Evolutionary conservation across 2,113 vertebrate species (phyloP).

Genomic region (Azemiops feae): DNA sequence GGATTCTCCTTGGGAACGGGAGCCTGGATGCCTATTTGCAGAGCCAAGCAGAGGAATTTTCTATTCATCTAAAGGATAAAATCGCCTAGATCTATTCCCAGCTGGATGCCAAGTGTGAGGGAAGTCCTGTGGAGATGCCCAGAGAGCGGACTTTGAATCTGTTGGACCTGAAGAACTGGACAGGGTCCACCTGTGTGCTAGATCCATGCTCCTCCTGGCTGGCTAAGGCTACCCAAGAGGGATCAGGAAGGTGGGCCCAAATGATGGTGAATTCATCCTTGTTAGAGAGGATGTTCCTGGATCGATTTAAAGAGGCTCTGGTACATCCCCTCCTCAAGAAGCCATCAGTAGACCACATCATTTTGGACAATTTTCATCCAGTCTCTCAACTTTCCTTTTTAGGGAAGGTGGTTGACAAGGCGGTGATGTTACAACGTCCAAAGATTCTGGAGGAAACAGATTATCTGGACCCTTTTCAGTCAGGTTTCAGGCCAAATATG

Average conservation of each 20-base stretch:
- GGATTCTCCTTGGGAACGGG: too few relatives aligned
- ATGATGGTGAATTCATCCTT: background rate
- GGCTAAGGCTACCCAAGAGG: background rate
- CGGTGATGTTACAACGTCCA: background rate
- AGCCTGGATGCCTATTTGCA: too few relatives aligned
- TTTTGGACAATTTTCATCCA: background rate
- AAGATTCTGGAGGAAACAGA: background rate
- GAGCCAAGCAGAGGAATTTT: too few relatives aligned
- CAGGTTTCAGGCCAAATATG: too few relatives aligned
- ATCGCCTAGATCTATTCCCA: too few relatives aligned
- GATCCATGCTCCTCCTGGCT: too few relatives aligned
- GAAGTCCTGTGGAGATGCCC: background rate
- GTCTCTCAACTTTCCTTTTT: background rate
- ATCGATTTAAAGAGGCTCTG: background rate
- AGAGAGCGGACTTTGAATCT: background rate
- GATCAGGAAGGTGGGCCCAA: background rate
- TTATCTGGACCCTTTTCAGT: background rate
- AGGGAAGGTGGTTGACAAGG: background rate
- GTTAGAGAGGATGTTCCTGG: background rate
- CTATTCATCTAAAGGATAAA: too few relatives aligned
- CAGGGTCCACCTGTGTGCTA: background rate
- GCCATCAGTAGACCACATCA: background rate
- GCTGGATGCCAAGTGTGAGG: too few relatives aligned
- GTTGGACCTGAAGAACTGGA: background rate
- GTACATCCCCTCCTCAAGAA: background rate